phyloP scores from a whole-genome alignment of 2,888 invertebrate genomes.

The Minunthozetes semirufus region DNA sequence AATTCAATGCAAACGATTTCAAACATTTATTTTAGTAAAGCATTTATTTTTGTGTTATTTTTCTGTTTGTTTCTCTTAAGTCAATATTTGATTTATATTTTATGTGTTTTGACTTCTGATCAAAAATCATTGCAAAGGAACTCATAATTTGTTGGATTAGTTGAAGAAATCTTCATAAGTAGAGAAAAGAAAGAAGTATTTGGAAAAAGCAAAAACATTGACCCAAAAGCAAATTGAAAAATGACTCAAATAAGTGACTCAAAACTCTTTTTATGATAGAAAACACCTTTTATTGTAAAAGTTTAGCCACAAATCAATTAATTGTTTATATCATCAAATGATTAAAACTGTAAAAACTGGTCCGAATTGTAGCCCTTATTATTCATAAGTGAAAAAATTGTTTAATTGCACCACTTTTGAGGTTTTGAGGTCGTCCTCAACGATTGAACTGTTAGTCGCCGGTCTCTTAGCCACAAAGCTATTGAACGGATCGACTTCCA shows the following conservation, averaged over 20 bases:
- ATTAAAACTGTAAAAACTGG: neutral
- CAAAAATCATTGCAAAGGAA: neutral
- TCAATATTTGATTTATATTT: neutral
- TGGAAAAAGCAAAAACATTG: slow-evolving; percentile 12
- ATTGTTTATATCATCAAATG: slow-evolving; percentile 3
- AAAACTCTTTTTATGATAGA: neutral
- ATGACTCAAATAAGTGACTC: neutral
- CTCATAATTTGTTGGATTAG: neutral
- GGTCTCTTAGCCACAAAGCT: neutral
- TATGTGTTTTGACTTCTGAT: neutral
- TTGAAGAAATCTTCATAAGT: too few species aligned
- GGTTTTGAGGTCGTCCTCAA: slow-evolving; percentile 27
- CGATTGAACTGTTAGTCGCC: neutral
- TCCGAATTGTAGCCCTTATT: neutral
- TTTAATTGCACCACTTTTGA: slow-evolving; percentile 24
- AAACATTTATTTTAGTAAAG: too few species aligned
- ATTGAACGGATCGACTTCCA: neutral
- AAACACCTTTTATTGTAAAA: slow-evolving; percentile 24
- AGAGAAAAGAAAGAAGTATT: too few species aligned
- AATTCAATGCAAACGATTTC: too few species aligned
- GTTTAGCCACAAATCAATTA: slow-evolving; percentile 18
- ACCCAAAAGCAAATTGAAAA: neutral
- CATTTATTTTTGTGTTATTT: too few species aligned
- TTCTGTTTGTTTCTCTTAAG: neutral
- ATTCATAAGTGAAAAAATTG: neutral